These are phyloP conservation scores for Lampris megalopsis DNA, from an alignment of 2,113 vertebrate genomes.

Conservation along the genomic window DNA sequence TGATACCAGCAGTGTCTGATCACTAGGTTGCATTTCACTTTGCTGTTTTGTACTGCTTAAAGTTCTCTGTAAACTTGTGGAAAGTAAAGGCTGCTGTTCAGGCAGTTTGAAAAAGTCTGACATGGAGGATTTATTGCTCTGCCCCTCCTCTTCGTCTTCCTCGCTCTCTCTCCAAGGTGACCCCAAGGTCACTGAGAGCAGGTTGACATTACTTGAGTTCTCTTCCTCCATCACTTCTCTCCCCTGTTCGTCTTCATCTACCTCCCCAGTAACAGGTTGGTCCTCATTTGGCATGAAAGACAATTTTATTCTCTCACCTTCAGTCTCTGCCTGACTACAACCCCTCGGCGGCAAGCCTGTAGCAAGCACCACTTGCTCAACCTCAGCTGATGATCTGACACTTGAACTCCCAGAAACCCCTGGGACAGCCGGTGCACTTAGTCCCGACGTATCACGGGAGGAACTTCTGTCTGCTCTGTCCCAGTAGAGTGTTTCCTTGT, in stretches of 20 bases:
- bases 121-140: neutral
- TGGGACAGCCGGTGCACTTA: neutral
- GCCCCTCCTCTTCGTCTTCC: constrained; percentile 7
- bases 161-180: neutral
- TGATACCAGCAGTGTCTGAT: neutral
- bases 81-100: constrained; percentile 6
- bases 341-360: neutral
- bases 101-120: neutral
- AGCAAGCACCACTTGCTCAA: neutral
- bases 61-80: neutral
- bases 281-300: neutral
- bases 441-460: neutral
- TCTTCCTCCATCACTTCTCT: neutral
- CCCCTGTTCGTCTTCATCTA: constrained; percentile 2
- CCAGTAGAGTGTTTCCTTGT: constrained; percentile 32
- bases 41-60: constrained; percentile 4
- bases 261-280: neutral
- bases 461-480: constrained; percentile 24
- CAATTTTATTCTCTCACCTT: neutral
- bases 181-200: constrained; percentile 65
- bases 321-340: neutral
- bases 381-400: neutral
- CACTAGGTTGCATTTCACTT: neutral
- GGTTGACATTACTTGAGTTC: constrained; percentile 48
- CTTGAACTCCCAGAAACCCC: constrained; percentile 5